Base-by-base conservation (phyloP, 2,113 vertebrate genomes). In the Lanius ludovicianus region DNA sequence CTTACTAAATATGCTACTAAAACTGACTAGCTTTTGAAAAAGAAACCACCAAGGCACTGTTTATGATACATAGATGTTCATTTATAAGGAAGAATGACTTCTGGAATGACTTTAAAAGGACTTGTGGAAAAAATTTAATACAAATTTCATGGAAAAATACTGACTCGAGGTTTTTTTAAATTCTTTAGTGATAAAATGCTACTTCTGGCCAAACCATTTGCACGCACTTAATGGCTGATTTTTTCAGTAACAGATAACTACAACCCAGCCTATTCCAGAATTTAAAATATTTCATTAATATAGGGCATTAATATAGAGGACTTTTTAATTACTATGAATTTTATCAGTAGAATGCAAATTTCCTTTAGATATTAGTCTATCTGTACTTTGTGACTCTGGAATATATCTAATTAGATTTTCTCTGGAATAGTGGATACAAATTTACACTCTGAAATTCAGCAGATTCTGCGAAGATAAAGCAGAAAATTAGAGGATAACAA, bases 371-470 rank as follows among this genome's bases (percentile, higher is more conserved):
- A 91, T 87, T 95, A 93, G 57, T 92, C 63, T 97, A 23, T 96
- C 85, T 94, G 60, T 90, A 91, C 92, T 97, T 94, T 93, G n/a
- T 96, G 93, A 96, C 69, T 75, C 42, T 52, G 74, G 46, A 93
- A 97, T 95, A 89, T 74, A 79, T 94, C 75, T 97, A 98, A 98
- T 98, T 97, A 96, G 78, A 89, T 96, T 96, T 88, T 97, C 96
- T 88, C 93, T 96, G 85, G 89, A 97, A 95, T 84, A 94, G n/a
- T 97, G 78, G 67, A 93, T 96, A 91, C 64, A 95, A 86, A 98
- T 97, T 94, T 93, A 35, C 42, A 49, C 44, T 89, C 84, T 75
- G 65, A 97, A 97, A 96, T 90, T 93, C 91, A 95, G 44, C 71
- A 91, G 96, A 97, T 97, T 96, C 53, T 90, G 28, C 85, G 74